Evolutionary conservation across 2,113 vertebrate genomes (phyloP), one percentile per base, ranked within the genome.

Genomic region (Speoplatyrhinus poulsoni): DNA sequence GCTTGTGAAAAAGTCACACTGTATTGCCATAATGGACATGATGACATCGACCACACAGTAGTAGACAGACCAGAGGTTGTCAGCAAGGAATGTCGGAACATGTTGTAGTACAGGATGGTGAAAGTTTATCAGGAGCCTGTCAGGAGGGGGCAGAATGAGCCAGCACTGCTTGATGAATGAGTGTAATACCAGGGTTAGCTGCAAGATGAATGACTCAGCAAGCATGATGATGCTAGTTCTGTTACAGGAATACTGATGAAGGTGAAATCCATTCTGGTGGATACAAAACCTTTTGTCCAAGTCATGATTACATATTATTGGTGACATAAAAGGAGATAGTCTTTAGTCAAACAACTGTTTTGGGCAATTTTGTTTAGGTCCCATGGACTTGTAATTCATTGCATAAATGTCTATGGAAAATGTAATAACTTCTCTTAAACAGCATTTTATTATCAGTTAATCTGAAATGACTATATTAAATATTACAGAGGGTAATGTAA

Each of bases 151-250:
- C 67, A 17, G 16, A 52, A 75, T 71, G 63, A 65, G 26, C 60
- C 6, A 0, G 61, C 1, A 17, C 65, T 15, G 26, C 64, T 16
- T 88, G 87, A 91, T 84, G 47, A 85, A 88, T 82, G 83, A 85
- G 71, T 46, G 72, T 76, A 85, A 84, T 88, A 76, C 81, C 75
- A 70, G 70, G 52, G 60, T 74, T 78, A 33, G 73, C 67, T 47
- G 32, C 19, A 70, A 81, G 82, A 86, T 62, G 11, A 80, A 82
- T 85, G 70, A 81, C 81, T 61, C 73, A 75, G 64, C 53, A 60
- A 71, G 59, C 55, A 11, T 55, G 80, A 41, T 75, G 75, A 84
- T 81, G 77, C 65, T 52, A 17, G 58, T 70, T 67, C 47, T 9
- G 3, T 60, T 41, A 2, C 11, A 6, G 49, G 78, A 82, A 85